phyloP scores from a whole-genome alignment of 2,113 vertebrate genomes.

The Zapornia atra region DNA sequence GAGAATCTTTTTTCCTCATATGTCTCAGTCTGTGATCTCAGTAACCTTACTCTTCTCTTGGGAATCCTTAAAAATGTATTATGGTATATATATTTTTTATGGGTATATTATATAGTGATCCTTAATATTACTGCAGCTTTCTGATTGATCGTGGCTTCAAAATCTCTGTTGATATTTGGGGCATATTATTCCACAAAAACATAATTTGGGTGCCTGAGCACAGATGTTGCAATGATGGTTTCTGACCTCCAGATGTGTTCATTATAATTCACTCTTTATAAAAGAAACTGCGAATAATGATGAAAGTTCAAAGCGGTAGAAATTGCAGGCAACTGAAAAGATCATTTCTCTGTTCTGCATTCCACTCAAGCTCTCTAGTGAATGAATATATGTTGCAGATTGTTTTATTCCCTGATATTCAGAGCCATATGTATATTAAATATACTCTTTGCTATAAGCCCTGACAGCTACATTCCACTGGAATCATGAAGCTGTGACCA shows the following conservation, averaged over 20 bases:
- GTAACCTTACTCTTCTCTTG: not conserved
- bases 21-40: not conserved
- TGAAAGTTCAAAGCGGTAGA: slow-evolving; percentile 15
- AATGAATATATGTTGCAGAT: slow-evolving; percentile 38
- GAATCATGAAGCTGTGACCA: slow-evolving; percentile 57
- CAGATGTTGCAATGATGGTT: not conserved
- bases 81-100: not conserved
- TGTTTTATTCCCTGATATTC: slow-evolving; percentile 52
- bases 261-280: slow-evolving; percentile 1
- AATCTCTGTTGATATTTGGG: not conserved
- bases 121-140: not conserved
- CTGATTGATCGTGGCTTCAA: slow-evolving; percentile 12
- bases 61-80: not conserved
- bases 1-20: not conserved
- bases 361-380: slow-evolving; percentile 16
- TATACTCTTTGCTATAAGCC: slow-evolving; percentile 53
- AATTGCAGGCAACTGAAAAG: slow-evolving; percentile 19
- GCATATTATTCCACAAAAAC: not conserved
- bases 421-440: slow-evolving; percentile 46
- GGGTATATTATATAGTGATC: not conserved
- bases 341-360: slow-evolving; percentile 11
- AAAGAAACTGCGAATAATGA: slow-evolving; percentile 10
- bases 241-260: slow-evolving; percentile 22
- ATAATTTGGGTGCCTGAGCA: not conserved
- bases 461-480: slow-evolving; percentile 63